These are phyloP conservation scores for Drosophila lacteicornis DNA, from an alignment of 1,140 invertebrate genomes.

Conservation along the genomic window DNA sequence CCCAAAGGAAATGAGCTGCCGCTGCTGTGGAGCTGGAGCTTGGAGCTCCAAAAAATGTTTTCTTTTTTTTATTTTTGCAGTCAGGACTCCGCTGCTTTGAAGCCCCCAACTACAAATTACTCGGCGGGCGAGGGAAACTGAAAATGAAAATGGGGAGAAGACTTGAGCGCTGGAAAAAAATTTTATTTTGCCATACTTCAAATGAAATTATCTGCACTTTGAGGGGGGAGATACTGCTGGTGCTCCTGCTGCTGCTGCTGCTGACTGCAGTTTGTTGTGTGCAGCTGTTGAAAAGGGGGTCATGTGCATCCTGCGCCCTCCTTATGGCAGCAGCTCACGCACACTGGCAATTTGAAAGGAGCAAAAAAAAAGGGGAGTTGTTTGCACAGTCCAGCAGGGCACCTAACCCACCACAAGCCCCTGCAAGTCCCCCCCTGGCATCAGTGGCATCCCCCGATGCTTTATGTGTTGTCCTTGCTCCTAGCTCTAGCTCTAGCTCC, in stretches of 20 bases:
- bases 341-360: conserved; percentile 76
- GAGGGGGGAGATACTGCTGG: conserved; percentile 10
- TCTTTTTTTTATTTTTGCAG: background rate
- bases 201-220: conserved; percentile 81
- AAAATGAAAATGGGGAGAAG: conserved; percentile 43
- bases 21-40: conserved; percentile 31
- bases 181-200: conserved; percentile 79
- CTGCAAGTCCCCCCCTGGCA: conserved; percentile 36
- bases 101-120: conserved; percentile 69
- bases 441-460: conserved; percentile 47
- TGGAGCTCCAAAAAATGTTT: conserved; percentile 41
- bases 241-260: background rate
- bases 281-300: conserved; percentile 76
- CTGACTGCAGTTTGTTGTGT: conserved; percentile 60
- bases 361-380: conserved; percentile 49
- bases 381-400: conserved; percentile 67
- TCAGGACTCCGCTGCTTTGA: conserved; percentile 55
- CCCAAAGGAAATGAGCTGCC: conserved; percentile 80
- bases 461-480: conserved; percentile 76
- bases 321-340: conserved; percentile 58
- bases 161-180: conserved; percentile 71
- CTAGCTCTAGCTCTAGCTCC: conserved; percentile 27
- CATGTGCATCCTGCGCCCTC: conserved; percentile 42
- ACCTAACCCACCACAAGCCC: conserved; percentile 38
- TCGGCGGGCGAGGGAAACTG: conserved; percentile 46